phyloP scores from a whole-genome alignment of 2,113 vertebrate genomes.

The Caranx melampygus region DNA sequence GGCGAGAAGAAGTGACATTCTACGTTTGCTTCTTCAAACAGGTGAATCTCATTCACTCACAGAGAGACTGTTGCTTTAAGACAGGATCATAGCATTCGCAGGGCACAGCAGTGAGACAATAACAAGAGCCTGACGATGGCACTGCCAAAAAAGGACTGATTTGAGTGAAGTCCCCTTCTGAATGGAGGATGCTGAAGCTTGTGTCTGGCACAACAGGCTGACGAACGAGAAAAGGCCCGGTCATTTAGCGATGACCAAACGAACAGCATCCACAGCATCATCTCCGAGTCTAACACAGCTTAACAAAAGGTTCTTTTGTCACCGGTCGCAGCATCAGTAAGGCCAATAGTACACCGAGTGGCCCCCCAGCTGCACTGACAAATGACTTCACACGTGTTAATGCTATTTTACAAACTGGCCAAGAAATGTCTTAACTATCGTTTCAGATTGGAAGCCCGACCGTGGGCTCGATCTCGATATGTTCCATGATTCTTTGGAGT shows the following conservation, averaged over 20 bases:
- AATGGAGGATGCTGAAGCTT: conserved; percentile 22
- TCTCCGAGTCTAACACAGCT: not conserved
- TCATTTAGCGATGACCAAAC: conserved; percentile 23
- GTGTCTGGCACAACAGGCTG: conserved; percentile 24
- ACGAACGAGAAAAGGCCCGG: not conserved
- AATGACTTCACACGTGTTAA: conserved; percentile 25
- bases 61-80: conserved; percentile 34
- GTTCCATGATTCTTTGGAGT: conserved; percentile 52
- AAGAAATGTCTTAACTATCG: not conserved
- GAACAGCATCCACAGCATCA: conserved; percentile 2
- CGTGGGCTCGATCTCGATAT: conserved; percentile 28
- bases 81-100: conserved; percentile 25
- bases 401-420: conserved; percentile 1
- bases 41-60: conserved; percentile 20
- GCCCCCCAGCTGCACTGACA: not conserved
- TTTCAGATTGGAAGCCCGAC: not conserved
- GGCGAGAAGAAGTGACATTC: conserved; percentile 47
- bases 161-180: conserved; percentile 13
- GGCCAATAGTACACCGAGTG: conserved; percentile 12
- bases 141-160: conserved; percentile 30
- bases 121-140: conserved; percentile 34
- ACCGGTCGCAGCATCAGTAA: conserved; percentile 10
- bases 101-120: conserved; percentile 41
- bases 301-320: conserved; percentile 11
- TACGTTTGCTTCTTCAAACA: conserved; percentile 2